A percentile compares a stretch with the other conserved stretches of the same genome.
Conservation (phyloP, 2,888 invertebrate genomes). For the Melanophora roralis region DNA sequence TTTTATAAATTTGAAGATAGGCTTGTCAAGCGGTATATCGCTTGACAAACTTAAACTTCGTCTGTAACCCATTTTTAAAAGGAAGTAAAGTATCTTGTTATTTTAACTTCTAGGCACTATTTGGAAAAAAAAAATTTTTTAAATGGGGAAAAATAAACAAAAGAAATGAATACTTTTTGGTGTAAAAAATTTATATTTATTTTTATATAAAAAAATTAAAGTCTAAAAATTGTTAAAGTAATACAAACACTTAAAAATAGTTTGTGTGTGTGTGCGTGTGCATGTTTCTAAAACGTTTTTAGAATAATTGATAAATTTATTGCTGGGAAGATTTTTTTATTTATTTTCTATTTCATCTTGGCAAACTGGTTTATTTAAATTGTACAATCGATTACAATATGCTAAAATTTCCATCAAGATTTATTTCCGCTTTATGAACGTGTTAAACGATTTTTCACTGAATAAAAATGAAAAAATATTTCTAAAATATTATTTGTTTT, state of each 20-base stretch:
- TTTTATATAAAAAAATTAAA: background rate
- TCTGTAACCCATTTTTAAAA: background rate
- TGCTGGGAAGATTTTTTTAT: background rate
- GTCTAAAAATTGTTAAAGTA: conserved; percentile 27
- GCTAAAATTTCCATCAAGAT: conserved; percentile 61
- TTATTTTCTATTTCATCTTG: conserved; percentile 14
- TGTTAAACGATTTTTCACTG: conserved; percentile 63
- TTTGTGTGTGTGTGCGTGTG: background rate
- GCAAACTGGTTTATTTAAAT: conserved; percentile 50
- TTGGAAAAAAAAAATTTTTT: conserved; percentile 1
- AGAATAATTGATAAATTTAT: conserved; percentile 50
- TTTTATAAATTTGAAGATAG: too few relatives aligned
- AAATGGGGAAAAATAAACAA: background rate
- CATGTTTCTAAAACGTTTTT: conserved; percentile 40
- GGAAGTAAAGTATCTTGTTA: background rate
- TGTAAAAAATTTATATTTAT: conserved; percentile 1
- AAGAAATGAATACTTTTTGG: background rate
- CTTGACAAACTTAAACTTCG: background rate
- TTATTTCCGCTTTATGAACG: conserved; percentile 65
- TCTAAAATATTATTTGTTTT: background rate
- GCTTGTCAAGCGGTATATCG: too few relatives aligned
- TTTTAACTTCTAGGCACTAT: conserved; percentile 14
- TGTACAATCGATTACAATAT: conserved; percentile 17
- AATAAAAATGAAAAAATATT: conserved; percentile 20
- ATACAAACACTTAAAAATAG: background rate